These are phyloP conservation scores for Tipula unca DNA, from an alignment of 2,888 invertebrate species.

Conservation along the genomic window DNA sequence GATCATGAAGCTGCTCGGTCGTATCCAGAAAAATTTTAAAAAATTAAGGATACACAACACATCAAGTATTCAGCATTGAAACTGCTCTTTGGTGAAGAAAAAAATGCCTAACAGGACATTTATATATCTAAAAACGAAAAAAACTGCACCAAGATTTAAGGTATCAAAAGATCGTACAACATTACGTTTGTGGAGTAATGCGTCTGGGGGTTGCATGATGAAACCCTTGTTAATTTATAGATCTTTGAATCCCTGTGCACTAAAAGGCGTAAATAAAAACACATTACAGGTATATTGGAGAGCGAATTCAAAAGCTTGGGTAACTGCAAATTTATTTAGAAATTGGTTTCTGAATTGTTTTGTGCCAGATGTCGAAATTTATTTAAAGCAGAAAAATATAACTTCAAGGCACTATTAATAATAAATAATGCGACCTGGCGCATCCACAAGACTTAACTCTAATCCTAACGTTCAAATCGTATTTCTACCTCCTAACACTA, in stretches of 20 bases:
- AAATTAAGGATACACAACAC: constrained; percentile 1
- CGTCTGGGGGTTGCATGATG: too few relatives aligned
- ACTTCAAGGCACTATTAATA: not conserved
- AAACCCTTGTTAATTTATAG: too few relatives aligned
- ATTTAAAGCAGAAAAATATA: too few relatives aligned
- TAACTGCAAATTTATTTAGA: too few relatives aligned
- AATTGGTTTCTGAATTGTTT: too few relatives aligned
- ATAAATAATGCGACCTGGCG: not conserved
- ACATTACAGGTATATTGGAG: too few relatives aligned
- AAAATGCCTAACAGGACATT: not conserved
- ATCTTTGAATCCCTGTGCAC: too few relatives aligned
- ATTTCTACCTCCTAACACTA: constrained; percentile 16
- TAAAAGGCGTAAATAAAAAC: too few relatives aligned
- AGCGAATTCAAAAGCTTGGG: not conserved
- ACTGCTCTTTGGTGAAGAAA: constrained; percentile 25
- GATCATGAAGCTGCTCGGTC: constrained; percentile 25
- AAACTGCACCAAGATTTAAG: too few relatives aligned
- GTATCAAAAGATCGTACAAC: too few relatives aligned
- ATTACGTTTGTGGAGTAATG: too few relatives aligned
- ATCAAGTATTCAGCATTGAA: constrained; percentile 26
- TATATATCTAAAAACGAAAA: constrained; percentile 24
- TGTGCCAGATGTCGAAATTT: too few relatives aligned
- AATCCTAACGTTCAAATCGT: not conserved
- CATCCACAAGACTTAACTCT: not conserved
- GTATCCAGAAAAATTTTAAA: constrained; percentile 23